Base-by-base conservation (phyloP, 2,113 vertebrate species). In the Brachypodius melanocephalos region DNA sequence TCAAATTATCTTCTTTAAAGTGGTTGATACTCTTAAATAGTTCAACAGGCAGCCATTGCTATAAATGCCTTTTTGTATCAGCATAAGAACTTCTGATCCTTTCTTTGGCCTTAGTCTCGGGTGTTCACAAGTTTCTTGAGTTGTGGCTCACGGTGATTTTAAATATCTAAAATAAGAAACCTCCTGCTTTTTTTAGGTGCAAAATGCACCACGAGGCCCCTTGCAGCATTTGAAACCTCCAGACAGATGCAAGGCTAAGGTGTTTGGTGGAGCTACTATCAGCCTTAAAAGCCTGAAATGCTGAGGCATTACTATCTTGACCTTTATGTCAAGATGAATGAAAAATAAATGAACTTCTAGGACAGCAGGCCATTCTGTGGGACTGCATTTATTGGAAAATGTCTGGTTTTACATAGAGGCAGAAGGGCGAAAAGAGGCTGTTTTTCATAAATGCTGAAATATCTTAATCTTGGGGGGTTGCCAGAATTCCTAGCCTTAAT, bases 251-350 rank as follows among this genome's bases (percentile, higher is more conserved):
- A 62, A 74, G 81, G 43, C 58, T 84, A n/a, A 80, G 55, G 31
- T 72, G n/a, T 46, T 91, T 54, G 46, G 63, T 82, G 49, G 79
- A 80, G 85, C 74, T 81, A 57, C 65, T 74, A 55, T 61, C 86
- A 90, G 48, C 57, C 49, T 87, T 63, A 48, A 81, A 86, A 63
- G 16, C n/a, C 40, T 68, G 61, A 90, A 81, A 81, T 36, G 22
- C 52, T 75, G 66, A 87, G 63, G 40, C 6, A 1, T 89, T 90
- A 45, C 31, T 90, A 17, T 75, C 48, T 68, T 87, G 86, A 92
- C 73, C 77, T 93, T 92, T 78, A 48, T 71, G 66, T 81, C 73
- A 82, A 90, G 52, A 90, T 78, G 73, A 90, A 91, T 81, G 77
- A 89, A 93, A 93, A 93, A 17, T 36, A 61, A 80, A 90, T 88